Evolutionary conservation across 2,797 vertebrate genomes (phyloP).

Genomic region (Halcyon badia): DNA sequence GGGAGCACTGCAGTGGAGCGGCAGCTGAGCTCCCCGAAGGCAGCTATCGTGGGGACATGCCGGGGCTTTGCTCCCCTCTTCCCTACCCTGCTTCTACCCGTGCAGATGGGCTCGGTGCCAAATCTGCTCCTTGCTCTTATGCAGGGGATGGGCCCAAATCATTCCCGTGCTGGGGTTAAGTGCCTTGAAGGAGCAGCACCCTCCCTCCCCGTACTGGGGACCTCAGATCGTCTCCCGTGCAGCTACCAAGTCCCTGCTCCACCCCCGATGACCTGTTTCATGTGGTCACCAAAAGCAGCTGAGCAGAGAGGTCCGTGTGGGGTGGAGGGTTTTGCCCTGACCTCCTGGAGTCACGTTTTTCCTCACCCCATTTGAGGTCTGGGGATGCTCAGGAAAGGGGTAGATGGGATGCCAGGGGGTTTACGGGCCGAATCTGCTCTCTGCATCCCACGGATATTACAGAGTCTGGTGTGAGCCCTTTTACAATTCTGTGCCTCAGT

Average conservation of each 20-base stretch:
- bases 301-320: background rate
- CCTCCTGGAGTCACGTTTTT: background rate
- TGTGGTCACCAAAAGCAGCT: background rate
- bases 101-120: background rate
- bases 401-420: background rate
- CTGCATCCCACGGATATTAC: background rate
- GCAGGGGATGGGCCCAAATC: background rate
- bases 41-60: accelerated
- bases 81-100: background rate
- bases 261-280: background rate
- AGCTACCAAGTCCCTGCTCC: background rate
- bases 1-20: accelerated
- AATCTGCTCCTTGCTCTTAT: background rate
- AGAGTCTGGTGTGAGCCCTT: background rate
- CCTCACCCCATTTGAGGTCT: accelerated
- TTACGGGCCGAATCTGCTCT: background rate
- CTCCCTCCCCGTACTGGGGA: background rate
- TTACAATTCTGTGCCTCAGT: background rate
- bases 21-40: background rate
- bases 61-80: background rate
- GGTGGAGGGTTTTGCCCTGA: background rate
- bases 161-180: background rate
- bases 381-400: background rate
- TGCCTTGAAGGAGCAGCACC: conserved; percentile 57
- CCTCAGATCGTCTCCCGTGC: background rate